Evolutionary conservation across 2,888 invertebrate genomes (phyloP).

Genomic region (Eupithecia inturbata): DNA sequence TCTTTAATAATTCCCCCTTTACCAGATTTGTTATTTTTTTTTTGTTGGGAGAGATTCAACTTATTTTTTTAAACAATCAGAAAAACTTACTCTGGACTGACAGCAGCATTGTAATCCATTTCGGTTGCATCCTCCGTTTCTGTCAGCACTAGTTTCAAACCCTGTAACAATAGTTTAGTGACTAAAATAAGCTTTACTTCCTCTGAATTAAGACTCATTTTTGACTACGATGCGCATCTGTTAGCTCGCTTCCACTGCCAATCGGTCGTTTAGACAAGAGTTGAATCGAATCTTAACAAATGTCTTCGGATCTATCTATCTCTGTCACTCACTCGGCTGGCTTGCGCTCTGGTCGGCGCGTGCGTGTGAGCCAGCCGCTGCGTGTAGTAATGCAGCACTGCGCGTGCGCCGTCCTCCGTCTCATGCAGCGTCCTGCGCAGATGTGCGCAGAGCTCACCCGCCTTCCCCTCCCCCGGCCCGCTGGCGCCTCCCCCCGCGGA

Average conservation of each 20-base stretch:
- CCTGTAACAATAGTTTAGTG: conserved; percentile 67
- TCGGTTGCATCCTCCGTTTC: conserved; percentile 75
- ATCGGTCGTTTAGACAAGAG: too few species aligned
- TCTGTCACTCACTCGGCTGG: conserved; percentile 82
- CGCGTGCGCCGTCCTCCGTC: conserved; percentile 87
- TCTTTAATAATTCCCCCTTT: not conserved
- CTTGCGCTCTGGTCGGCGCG: conserved; percentile 89
- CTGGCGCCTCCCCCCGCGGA: conserved; percentile 84
- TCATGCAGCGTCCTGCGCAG: conserved; percentile 81
- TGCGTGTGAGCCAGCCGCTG: conserved; percentile 92
- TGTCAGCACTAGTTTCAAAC: conserved; percentile 88
- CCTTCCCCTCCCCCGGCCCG: conserved; percentile 72
- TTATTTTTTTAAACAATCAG: not conserved
- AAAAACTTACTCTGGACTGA: conserved; percentile 75
- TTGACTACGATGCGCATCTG: not conserved
- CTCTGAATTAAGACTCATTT: not conserved
- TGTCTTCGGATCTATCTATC: not conserved
- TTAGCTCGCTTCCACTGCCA: not conserved
- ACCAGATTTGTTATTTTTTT: too few species aligned
- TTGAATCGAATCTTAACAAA: not conserved
- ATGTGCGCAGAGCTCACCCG: conserved; percentile 88
- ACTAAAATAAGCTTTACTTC: not conserved
- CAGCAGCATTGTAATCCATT: conserved; percentile 75
- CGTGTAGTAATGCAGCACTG: conserved; percentile 95
- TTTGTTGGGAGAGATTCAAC: not conserved